Conservation (phyloP, 2,888 invertebrate species). For the Pheosia gnoma region DNA sequence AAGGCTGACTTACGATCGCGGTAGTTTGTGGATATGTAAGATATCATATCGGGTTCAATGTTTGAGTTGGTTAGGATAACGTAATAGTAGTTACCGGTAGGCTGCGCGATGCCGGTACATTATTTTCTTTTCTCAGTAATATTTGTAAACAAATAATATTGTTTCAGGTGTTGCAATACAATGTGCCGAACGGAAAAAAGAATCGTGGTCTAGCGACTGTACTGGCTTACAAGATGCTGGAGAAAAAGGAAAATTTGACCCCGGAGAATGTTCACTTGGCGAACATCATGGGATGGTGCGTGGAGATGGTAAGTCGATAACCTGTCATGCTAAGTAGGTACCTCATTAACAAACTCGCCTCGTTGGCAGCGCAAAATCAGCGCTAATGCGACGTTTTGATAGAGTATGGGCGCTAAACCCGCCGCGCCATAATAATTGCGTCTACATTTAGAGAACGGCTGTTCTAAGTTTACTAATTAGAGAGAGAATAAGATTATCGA, state of each 20-base stretch:
- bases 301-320: constrained; percentile 91
- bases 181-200: constrained; percentile 96
- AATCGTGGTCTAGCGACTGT: constrained; percentile 90
- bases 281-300: constrained; percentile 96
- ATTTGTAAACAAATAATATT: constrained; percentile 36
- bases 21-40: background rate
- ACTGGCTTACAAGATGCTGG: constrained; percentile 89
- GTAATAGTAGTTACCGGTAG: background rate
- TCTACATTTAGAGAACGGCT: no score
- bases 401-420: no score
- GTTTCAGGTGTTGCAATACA: constrained; percentile 92
- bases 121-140: constrained; percentile 11
- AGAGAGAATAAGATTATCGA: no score
- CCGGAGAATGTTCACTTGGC: constrained; percentile 91
- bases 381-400: no score
- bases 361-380: no score
- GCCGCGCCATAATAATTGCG: no score
- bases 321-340: no score
- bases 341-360: no score
- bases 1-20: constrained; percentile 25
- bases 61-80: no score
- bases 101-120: constrained; percentile 4
- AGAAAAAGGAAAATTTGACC: constrained; percentile 86
- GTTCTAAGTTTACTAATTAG: no score
- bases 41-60: background rate